These are phyloP conservation scores for Stomatorhinus walkeri DNA, from an alignment of 2,797 vertebrate genomes.

Conservation along the genomic window DNA sequence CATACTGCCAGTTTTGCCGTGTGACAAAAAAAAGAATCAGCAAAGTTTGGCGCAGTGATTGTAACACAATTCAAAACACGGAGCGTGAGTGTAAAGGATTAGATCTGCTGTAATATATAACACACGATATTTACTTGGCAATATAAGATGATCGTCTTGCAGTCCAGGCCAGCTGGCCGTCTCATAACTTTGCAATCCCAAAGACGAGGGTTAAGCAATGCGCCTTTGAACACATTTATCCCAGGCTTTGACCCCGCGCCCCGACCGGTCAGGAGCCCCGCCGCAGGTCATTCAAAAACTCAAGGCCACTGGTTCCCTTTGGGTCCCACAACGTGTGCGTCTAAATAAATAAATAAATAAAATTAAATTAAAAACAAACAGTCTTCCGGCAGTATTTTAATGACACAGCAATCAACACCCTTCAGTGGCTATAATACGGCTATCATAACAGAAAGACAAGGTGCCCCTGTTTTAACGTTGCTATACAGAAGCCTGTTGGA, in stretches of 20 bases:
- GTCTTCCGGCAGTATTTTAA: background rate
- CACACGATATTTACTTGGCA: background rate
- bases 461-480: slow-evolving; percentile 13
- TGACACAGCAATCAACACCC: background rate
- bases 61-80: background rate
- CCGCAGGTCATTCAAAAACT: background rate
- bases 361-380: background rate
- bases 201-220: background rate
- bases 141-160: background rate
- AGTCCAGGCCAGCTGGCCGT: background rate
- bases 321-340: background rate
- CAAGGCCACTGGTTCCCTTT: background rate
- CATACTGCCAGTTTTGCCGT: background rate
- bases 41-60: slow-evolving; percentile 1
- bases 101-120: background rate
- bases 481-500: slow-evolving; percentile 13
- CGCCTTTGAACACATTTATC: background rate
- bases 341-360: background rate
- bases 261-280: background rate
- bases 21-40: background rate
- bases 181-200: background rate
- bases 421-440: background rate
- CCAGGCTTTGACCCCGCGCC: background rate
- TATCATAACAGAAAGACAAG: background rate
- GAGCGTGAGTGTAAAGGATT: background rate